Evolutionary conservation across 2,888 invertebrate species (phyloP), one percentile per base, ranked within the genome.

Genomic region (Thymelicus sylvestris): DNA sequence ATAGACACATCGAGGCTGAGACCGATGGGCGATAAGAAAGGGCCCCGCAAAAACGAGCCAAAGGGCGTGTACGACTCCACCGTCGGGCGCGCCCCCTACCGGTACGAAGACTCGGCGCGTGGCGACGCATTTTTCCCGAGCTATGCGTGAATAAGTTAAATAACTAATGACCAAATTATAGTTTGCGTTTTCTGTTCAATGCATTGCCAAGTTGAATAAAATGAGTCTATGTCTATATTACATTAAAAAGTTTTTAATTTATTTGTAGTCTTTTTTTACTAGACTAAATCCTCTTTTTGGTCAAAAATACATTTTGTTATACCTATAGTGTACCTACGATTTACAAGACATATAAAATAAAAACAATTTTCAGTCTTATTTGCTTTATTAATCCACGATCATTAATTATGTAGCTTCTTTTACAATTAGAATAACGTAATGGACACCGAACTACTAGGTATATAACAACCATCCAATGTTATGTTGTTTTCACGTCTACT

Each of bases 321-420:
- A 55, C n/a, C 10, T 19, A 19, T 7, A 64, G 66, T 62, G 68
- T 74, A 69, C 68, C 24, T 55, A 57, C n/a, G n/a, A n/a, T 50
- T 64, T 50, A 64, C 31, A 72, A 59, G 68, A 77, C 81, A 79
- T 79, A 79, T 84, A 84, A 82, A 81, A 63, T 79, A 72, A 71
- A 71, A 71, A 74, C 70, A 65, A 75, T 78, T 72, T 71, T 89
- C 91, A 91, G 91, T 91, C 91, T 91, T 86, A 87, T 83, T 86
- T 83, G 81, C 82, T 90, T 90, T 90, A 88, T 89, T 90, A 86
- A 78, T 62, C 73, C 74, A 71, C 71, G 67, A 67, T 73, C 80
- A 73, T 80, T 77, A 76, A 73, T 80, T 77, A n/a, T n/a, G n/a
- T n/a, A 76, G 78, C 78, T 75, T 78, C 75, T 79, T 79, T 78